Evolutionary conservation across 1,140 invertebrate species (phyloP).

Genomic region (Armadillidium nasatum): DNA sequence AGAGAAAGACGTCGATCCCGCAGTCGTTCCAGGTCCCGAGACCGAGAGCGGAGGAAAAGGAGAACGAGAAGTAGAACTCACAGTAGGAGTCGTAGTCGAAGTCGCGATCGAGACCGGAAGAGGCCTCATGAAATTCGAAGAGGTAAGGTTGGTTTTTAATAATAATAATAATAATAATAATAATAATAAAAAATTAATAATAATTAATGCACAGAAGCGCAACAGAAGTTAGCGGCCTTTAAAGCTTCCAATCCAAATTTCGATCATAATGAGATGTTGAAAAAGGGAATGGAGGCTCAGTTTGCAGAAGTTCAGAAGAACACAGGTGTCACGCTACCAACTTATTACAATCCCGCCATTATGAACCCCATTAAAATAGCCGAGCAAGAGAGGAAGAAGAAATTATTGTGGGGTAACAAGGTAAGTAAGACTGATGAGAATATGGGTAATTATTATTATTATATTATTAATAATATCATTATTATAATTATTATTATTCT

Average conservation of each 20-base stretch:
- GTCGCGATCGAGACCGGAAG: too few relatives aligned
- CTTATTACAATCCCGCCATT: conserved; percentile 76
- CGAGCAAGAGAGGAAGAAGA: conserved; percentile 82
- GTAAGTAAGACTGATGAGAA: conserved; percentile 41
- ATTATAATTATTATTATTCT: too few relatives aligned
- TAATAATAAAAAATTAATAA: background rate
- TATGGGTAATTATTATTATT: too few relatives aligned
- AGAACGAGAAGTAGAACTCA: too few relatives aligned
- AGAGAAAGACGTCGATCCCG: too few relatives aligned
- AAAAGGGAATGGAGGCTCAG: conserved; percentile 35
- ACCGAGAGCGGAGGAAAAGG: too few relatives aligned
- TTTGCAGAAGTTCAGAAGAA: conserved; percentile 33
- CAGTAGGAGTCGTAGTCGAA: too few relatives aligned
- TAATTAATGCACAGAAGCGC: conserved; percentile 29
- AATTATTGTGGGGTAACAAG: conserved; percentile 80
- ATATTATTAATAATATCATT: too few relatives aligned
- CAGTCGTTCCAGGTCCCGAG: too few relatives aligned
- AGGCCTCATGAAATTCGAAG: too few relatives aligned
- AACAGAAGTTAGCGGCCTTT: conserved; percentile 32
- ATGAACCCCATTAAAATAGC: conserved; percentile 77
- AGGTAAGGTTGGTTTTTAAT: too few relatives aligned
- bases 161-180: too few relatives aligned
- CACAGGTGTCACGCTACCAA: conserved; percentile 35
- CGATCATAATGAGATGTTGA: conserved; percentile 27
- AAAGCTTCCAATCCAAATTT: conserved; percentile 36